Base-by-base conservation (phyloP, 2,113 vertebrate species). In the Tretioscincus oriximinensis region DNA sequence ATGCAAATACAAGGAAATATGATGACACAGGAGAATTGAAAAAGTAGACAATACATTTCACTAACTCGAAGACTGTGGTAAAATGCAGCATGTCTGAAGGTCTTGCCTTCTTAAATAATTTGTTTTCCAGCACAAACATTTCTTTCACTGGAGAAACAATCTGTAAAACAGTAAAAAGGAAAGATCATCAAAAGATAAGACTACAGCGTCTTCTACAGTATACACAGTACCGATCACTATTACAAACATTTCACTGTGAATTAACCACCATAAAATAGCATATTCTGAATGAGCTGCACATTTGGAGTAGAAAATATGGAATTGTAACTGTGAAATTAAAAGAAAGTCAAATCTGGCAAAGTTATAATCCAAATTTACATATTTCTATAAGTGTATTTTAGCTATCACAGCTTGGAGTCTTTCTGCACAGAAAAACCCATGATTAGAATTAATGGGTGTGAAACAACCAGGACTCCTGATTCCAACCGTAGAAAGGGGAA, bases 51-150 rank as follows among this genome's bases (percentile, higher is more conserved):
- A 73, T 81, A 73, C 5, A 70, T 81, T 68, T 69, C 12, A 9
- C 77, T 54, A 70, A 20, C 12, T 82, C n/a, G 11, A 22, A 83
- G 77, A 74, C 76, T 85, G 11, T 45, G 1, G 35, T 81, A 73
- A 84, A 41, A 81, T 76, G 54, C 74, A 78, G 1, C 26, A 75
- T 31, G 81, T 12, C 22, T 7, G 7, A 83, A 9, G 65, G 66
- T 81, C 61, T 8, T 80, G 0, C 0, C 0, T 28, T 41, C 45
- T 74, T 65, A 74, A 74, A 81, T 58, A 67, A 67, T 67, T n/a
- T 60, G n/a, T 69, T 58, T 76, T 49, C 7, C 20, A 67, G 51
- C 9, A 14, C 49, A 66, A 29, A 28, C 28, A 76, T 68, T 11
- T 47, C 45, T 45, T 61, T 61, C 26, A 61, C 6, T 81, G 35